Base-by-base conservation (phyloP, 2,888 invertebrate genomes). In the Pterostichus niger region DNA sequence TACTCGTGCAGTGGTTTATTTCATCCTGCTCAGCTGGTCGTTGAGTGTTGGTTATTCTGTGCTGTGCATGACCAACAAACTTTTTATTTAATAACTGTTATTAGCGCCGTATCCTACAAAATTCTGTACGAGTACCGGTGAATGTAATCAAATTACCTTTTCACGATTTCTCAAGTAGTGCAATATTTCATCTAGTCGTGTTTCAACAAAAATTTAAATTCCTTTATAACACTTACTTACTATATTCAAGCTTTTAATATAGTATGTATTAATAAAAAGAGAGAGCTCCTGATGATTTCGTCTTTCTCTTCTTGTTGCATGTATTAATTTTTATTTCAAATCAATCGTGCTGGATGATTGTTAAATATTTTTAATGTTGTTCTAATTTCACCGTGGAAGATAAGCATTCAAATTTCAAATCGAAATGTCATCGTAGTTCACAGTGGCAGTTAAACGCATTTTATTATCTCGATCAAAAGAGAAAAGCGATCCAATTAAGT, bases 401-500 rank as follows among this genome's bases (percentile, higher is more conserved):
- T 71, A 71, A 71, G 71, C 71, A 24, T 46, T 46, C 71, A 71
- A 73, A 68, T 68, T 13, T 64, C 40, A 71, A 71, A 56, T 56
- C 56, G 40, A 77, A 77, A 77, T 77, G 77, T 77, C 77, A 77
- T 77, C 77, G 56, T 73, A 31, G 44, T 73, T 24, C 73, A 44
- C 73, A 46, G 73, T 49, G 31, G 73, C 46, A 44, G 46, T 52
- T 75, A 52, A 33, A 24, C 52, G 54, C 35, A 56, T 56, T 54
- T 56, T 24, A 54, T 54, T 77, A 56, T 77, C 56, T 77, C 56
- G 77, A 77, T 77, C 54, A 56, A 56, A 82, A 56, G 54, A 73
- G 73, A 61, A 82, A 73, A 71, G 59, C 44, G 31, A 46, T 24
- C 17, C 73, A 82, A 82, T 82, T 82, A 82, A 52, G 75, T 59